Evolutionary conservation across 2,888 invertebrate genomes (phyloP).

Genomic region (Sarcophaga caerulescens): DNA sequence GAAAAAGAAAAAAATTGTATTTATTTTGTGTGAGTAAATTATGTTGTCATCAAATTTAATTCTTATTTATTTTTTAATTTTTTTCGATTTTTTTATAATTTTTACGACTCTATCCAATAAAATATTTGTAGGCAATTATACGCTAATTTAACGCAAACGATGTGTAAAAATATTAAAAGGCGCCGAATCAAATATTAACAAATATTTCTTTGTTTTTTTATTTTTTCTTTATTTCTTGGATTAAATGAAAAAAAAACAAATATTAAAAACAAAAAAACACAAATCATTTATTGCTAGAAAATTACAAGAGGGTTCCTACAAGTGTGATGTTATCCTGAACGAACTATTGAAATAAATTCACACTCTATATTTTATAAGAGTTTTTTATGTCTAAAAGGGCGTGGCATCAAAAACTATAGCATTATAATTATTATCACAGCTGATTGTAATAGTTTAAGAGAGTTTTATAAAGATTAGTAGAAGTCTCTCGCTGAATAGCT

Average conservation of each 20-base stretch:
- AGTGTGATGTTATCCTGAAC: too few relatives aligned
- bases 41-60: neutral
- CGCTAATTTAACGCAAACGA: slow-evolving; percentile 61
- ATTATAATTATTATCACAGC: too few relatives aligned
- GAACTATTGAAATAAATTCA: too few relatives aligned
- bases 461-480: too few relatives aligned
- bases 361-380: too few relatives aligned
- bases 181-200: slow-evolving; percentile 43
- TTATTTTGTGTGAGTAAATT: slow-evolving; percentile 1
- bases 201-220: slow-evolving; percentile 12
- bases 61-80: too few relatives aligned
- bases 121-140: slow-evolving; percentile 60
- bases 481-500: too few relatives aligned
- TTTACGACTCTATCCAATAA: slow-evolving; percentile 30
- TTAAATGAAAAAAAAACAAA: slow-evolving; percentile 13
- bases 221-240: neutral
- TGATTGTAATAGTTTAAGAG: too few relatives aligned
- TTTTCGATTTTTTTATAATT: neutral
- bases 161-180: slow-evolving; percentile 42
- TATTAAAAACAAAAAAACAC: slow-evolving; percentile 19
- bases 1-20: neutral
- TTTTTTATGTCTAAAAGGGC: too few relatives aligned
- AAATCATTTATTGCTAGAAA: slow-evolving; percentile 24
- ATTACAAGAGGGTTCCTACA: too few relatives aligned
- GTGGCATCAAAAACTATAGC: too few relatives aligned